Evolutionary conservation across 2,888 invertebrate genomes (phyloP).

Genomic region (Camponotus fellah): DNA sequence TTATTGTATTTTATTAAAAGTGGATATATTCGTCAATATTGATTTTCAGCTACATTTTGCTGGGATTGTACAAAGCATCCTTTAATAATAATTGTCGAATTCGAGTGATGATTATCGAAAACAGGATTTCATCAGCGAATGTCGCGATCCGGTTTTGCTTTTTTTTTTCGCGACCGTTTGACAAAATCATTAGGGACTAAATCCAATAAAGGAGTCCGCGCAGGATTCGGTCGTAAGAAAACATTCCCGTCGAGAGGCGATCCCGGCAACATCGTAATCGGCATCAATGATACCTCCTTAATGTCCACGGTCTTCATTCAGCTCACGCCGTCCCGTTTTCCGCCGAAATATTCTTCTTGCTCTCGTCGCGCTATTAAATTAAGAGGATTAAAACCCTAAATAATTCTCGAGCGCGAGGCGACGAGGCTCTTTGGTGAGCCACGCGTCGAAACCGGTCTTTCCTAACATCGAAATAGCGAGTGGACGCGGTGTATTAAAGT

Average conservation of each 20-base stretch:
- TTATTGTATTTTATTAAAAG: too few relatives aligned
- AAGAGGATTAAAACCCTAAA: constrained; percentile 74
- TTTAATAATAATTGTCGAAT: constrained; percentile 67
- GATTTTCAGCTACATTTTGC: too few relatives aligned
- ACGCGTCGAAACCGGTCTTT: constrained; percentile 73
- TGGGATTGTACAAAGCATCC: too few relatives aligned
- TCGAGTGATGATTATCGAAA: constrained; percentile 65
- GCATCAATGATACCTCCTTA: constrained; percentile 74
- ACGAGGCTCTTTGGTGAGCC: constrained; percentile 55
- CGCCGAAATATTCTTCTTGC: constrained; percentile 50
- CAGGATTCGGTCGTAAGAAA: constrained; percentile 76
- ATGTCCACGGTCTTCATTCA: constrained; percentile 24
- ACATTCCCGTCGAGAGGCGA: constrained; percentile 80
- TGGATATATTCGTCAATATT: too few relatives aligned
- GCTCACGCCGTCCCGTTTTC: constrained; percentile 35
- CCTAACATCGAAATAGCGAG: constrained; percentile 54
- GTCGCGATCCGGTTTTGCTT: constrained; percentile 70
- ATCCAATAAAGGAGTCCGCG: constrained; percentile 79
- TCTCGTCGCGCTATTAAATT: constrained; percentile 73
- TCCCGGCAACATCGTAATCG: constrained; percentile 81
- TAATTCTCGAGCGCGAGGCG: constrained; percentile 69
- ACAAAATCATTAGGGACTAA: constrained; percentile 83
- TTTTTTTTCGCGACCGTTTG: constrained; percentile 76
- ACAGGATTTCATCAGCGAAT: constrained; percentile 73
- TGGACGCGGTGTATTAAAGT: constrained; percentile 17